Percentiles rank a stretch among this genome's conserved stretches.
Evolutionary conservation across 2,113 vertebrate species (phyloP).

Genomic region (Malaclemys terrapin): DNA sequence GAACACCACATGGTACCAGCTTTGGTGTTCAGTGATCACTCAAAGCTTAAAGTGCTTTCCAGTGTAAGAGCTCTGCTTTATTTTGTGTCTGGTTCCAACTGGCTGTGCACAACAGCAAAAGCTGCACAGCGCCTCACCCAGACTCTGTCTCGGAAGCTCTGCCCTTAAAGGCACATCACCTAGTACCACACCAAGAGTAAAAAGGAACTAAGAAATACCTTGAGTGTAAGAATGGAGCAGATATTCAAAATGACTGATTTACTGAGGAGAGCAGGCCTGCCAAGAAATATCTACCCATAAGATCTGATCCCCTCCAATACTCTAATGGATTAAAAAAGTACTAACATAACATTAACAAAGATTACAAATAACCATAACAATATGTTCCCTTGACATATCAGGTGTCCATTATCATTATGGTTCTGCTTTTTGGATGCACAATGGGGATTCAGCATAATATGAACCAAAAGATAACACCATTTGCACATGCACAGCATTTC

Average conservation of each 20-base stretch:
- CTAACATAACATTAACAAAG: background rate
- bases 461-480: background rate
- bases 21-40: no score
- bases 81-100: no score
- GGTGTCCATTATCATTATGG: background rate
- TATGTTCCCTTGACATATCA: background rate
- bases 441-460: background rate
- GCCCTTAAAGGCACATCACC: no score
- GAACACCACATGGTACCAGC: no score
- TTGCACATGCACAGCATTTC: background rate
- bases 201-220: no score
- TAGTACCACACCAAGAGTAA: no score
- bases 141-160: no score
- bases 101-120: no score
- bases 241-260: background rate
- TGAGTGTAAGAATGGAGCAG: no score
- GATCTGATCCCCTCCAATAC: background rate
- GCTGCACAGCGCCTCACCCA: no score
- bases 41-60: no score
- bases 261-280: background rate
- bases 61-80: no score
- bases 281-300: background rate
- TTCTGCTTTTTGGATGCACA: background rate
- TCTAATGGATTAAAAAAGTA: background rate
- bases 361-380: background rate